Evolutionary conservation across 2,888 invertebrate genomes (phyloP).

Genomic region (Keiferia lycopersicella): DNA sequence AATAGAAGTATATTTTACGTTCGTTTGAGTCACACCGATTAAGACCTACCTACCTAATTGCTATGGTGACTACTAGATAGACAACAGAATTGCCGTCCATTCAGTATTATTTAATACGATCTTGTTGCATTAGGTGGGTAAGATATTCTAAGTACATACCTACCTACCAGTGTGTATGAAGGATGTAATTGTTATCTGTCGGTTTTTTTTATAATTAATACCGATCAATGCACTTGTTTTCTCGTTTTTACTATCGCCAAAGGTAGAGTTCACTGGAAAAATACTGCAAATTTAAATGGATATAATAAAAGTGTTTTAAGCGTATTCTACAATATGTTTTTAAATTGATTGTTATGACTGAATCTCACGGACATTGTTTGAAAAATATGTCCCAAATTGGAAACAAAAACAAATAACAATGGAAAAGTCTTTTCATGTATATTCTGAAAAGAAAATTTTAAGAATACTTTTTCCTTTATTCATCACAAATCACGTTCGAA

Average conservation of each 20-base stretch:
- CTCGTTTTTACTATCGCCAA: neutral
- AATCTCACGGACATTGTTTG: neutral
- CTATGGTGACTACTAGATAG: slow-evolving; percentile 10
- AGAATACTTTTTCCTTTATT: neutral
- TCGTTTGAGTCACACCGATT: neutral
- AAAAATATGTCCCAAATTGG: neutral
- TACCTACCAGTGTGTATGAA: neutral
- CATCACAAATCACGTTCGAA: slow-evolving; percentile 16
- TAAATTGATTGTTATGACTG: neutral
- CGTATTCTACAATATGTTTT: neutral
- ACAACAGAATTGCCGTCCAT: slow-evolving; percentile 5
- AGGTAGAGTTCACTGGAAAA: slow-evolving; percentile 6
- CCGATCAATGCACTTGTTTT: neutral
- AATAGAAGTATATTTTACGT: neutral
- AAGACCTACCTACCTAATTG: slow-evolving; percentile 7
- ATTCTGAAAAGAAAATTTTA: no score
- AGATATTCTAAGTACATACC: neutral
- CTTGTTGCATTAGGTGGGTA: neutral
- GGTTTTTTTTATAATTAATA: neutral
- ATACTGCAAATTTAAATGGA: neutral
- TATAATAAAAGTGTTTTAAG: neutral
- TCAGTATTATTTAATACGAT: no score
- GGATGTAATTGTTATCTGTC: neutral
- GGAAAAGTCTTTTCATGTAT: no score
- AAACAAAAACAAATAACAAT: neutral